Evolutionary conservation across 2,888 invertebrate species (phyloP), one percentile per base, ranked within the genome.

Genomic region (Pseudeuparius sepicola): DNA sequence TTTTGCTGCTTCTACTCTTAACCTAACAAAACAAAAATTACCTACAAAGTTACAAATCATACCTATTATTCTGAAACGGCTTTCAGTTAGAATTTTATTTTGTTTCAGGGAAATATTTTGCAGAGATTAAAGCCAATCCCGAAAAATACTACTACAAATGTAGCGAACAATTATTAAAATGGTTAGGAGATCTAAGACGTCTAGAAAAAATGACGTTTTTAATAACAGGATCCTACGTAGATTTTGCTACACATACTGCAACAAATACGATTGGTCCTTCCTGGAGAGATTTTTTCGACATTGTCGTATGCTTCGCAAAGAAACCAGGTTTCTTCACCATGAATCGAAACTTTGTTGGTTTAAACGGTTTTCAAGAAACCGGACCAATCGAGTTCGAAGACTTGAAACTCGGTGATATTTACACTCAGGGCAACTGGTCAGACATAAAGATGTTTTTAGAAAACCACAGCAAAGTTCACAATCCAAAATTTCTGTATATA

Each of bases 261-360:
- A 60, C 61, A 1, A 67, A 70, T 48, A 70, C 74, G 1, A 60
- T 54, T 11, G 56, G 53, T 16, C 38, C 38, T 14, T 44, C 50
- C 27, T 54, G 54, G 54, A 47, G 46, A 24, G 45, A 50, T 4
- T 46, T 42, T 34, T 54, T 54, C 31, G 54, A 55, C 35, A 55
- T 78, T 29, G 65, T 75, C 3, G 55, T 83, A 2, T 77, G 73
- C 45, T 78, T 67, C 56, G 78, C 81, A 1, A 73, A 71, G 46
- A 85, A 86, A 53, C 84, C 85, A 1, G 77, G 74, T 0, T 85
- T 84, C 56, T 85, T 85, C 48, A 66, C 64, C 2, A 53, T 52
- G 1, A 53, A 65, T 11, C 61, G 73, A 27, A 69, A 72, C 1
- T 84, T 79, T 50, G 48, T 70, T 15, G 50, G 56, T 3, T 40